Percentiles rank a stretch among this genome's conserved stretches.
Evolutionary conservation across 2,797 vertebrate species (phyloP).

Genomic region (Sebastes nivosus): DNA sequence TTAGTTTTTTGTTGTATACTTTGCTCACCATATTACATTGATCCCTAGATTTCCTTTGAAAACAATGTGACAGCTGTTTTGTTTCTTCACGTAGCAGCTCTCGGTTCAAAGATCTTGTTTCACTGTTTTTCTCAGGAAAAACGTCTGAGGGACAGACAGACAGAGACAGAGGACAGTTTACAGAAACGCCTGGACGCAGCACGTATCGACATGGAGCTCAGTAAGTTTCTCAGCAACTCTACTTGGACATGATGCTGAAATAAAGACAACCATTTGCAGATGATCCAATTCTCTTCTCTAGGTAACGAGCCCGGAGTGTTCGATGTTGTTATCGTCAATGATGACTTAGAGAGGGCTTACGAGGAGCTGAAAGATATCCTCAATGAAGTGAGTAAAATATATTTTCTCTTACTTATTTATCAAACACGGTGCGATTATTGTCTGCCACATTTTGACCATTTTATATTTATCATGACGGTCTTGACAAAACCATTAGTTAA

Average conservation of each 20-base stretch:
- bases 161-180: conserved; percentile 93
- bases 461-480: not conserved
- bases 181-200: conserved; percentile 89
- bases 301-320: conserved; percentile 94
- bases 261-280: not conserved
- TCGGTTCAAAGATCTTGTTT: not conserved
- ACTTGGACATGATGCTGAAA: not conserved
- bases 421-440: not conserved
- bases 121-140: conserved; percentile 84
- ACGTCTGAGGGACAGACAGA: conserved; percentile 90
- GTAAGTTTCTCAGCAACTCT: conserved; percentile 78
- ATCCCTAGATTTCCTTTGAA: not conserved
- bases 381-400: conserved; percentile 83
- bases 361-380: conserved; percentile 85
- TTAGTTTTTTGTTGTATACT: not conserved
- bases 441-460: not conserved
- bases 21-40: not conserved
- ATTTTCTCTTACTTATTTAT: not conserved
- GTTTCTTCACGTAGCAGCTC: not conserved
- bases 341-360: conserved; percentile 91
- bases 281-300: conserved; percentile 47
- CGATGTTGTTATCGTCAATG: conserved; percentile 92
- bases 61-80: not conserved
- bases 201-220: conserved; percentile 90
- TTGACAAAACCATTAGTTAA: too few species aligned